Percentiles rank a stretch among this genome's conserved stretches.
Evolutionary conservation across 2,888 invertebrate species (phyloP).

Genomic region (Drosophila siamana): DNA sequence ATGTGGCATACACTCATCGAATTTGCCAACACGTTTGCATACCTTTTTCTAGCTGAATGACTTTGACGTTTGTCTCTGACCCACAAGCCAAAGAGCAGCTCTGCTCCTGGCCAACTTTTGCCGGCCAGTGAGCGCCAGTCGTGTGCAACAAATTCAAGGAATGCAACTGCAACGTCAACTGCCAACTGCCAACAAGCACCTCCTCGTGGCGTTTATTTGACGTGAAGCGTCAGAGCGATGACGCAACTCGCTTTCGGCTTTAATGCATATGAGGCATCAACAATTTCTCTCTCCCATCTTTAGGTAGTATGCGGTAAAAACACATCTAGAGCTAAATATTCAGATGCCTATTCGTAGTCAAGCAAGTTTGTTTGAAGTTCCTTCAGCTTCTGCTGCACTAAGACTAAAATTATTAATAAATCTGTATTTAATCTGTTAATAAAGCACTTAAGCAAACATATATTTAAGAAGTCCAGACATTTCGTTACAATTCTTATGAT

Average conservation of each 20-base stretch:
- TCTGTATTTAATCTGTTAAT: too few relatives aligned
- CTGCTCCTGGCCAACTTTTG: slow-evolving; percentile 3
- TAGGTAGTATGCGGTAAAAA: too few relatives aligned
- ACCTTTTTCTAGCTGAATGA: slow-evolving; percentile 64
- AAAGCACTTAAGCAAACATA: too few relatives aligned
- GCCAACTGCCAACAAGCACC: slow-evolving; percentile 10
- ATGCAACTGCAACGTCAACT: slow-evolving; percentile 28
- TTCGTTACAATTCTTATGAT: too few relatives aligned
- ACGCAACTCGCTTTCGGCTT: not conserved
- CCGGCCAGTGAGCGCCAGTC: slow-evolving; percentile 50
- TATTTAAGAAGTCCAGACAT: too few relatives aligned
- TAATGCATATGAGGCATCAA: slow-evolving; percentile 3
- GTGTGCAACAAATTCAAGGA: slow-evolving; percentile 63
- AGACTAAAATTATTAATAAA: too few relatives aligned
- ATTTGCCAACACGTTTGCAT: slow-evolving; percentile 68
- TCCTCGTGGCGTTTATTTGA: slow-evolving; percentile 30
- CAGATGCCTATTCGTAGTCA: too few relatives aligned
- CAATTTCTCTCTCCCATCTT: not conserved
- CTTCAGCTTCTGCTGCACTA: too few relatives aligned
- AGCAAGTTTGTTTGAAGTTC: too few relatives aligned
- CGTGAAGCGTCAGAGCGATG: slow-evolving; percentile 1
- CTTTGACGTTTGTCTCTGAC: slow-evolving; percentile 46
- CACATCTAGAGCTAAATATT: too few relatives aligned
- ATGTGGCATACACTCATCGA: slow-evolving; percentile 8
- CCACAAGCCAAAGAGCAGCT: slow-evolving; percentile 41